Conservation (phyloP, 2,113 vertebrate genomes). For the human region DNA sequence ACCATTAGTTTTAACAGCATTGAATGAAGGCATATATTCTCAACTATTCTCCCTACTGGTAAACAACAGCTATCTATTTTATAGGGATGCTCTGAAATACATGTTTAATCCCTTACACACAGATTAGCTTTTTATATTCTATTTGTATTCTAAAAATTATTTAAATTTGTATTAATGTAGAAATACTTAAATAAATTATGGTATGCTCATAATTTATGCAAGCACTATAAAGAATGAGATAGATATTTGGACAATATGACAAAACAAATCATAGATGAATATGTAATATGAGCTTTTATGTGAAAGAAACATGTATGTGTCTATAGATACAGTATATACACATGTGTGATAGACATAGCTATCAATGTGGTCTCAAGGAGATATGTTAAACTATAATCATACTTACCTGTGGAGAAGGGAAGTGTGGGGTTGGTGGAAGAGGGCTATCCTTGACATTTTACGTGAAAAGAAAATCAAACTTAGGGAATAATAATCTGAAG, state of each 20-base stretch:
- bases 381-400: neutral
- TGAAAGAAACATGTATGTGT: constrained; percentile 3
- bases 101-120: constrained; percentile 53
- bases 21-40: constrained; percentile 49
- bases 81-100: constrained; percentile 17
- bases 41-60: constrained; percentile 34
- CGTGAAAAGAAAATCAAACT: constrained; percentile 44
- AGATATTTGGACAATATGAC: constrained; percentile 18
- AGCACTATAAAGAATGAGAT: constrained; percentile 44
- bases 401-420: neutral
- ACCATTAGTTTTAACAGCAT: constrained; percentile 49
- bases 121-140: constrained; percentile 33
- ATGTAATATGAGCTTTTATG: constrained; percentile 1
- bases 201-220: neutral
- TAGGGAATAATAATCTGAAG: neutral
- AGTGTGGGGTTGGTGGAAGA: neutral
- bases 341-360: neutral
- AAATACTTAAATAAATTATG: constrained; percentile 53
- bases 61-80: constrained; percentile 63
- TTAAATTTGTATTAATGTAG: constrained; percentile 10
- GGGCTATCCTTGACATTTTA: constrained; percentile 31
- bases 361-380: neutral
- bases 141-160: constrained; percentile 54
- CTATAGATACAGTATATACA: neutral
- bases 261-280: constrained; percentile 31